Evolutionary conservation across 2,888 invertebrate species (phyloP), one percentile per base, ranked within the genome.

Genomic region (Pegoplata infirma): DNA sequence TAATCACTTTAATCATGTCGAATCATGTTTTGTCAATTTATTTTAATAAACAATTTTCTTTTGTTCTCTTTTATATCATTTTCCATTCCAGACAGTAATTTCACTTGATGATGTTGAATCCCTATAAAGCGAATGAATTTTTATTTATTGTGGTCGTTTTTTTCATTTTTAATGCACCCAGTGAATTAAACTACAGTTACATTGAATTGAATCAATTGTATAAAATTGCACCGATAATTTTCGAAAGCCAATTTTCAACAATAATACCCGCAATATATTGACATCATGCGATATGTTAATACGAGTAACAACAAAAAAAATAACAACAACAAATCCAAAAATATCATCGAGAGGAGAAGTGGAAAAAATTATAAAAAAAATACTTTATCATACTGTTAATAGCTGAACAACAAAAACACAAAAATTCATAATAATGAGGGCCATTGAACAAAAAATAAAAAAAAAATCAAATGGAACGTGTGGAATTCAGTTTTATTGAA

Each of bases 21-120:
- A 75, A 61, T 68, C 61, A 61, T 76, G 55, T 32, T 56, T 76
- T 76, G 55, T 69, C 75, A 69, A 58, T 76, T 68, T 59, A 17
- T 63, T 59, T 68, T 68, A 49, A 68, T 40, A 63, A 5, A 6
- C 17, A 47, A 66, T 56, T 59, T 67, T 56, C 21, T 21, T 49
- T 36, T 53, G 7, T 53, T 66, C n/a, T 21, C 28, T 67, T 32
- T 36, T 23, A 4, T 58, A 58, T 19, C 14, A 3, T 46, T 49
- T 56, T 25, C 36, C 23, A 53, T 61, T 47, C 16, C 19, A 25
- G 28, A 8, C 47, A 55, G 49, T 23, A 21, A 51, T 51, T 5
- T 10, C 14, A 16, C 21, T 66, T 51, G 36, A 47, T 61, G 25
- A 16, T 49, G 47, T 44, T 49, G n/a, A 2, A 4, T 40, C n/a